Conservation (phyloP, 2,113 vertebrate species). For the Centrocercus urophasianus region DNA sequence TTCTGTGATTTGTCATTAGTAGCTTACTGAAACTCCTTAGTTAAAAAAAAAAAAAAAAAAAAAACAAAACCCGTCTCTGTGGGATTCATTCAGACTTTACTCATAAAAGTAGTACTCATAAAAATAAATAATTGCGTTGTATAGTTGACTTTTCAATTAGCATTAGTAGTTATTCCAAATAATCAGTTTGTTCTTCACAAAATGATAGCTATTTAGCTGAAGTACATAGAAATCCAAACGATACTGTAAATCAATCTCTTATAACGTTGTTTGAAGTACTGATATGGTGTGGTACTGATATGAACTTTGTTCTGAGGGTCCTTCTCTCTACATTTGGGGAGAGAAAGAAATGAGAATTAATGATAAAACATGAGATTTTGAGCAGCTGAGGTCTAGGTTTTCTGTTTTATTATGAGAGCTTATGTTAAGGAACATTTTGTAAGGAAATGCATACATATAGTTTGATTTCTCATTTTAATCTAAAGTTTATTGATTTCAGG, state of each 20-base stretch:
- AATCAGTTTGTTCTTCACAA: constrained; percentile 39
- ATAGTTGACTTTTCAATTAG: constrained; percentile 5
- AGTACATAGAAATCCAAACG: constrained; percentile 18
- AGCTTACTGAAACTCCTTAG: background rate
- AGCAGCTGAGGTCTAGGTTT: background rate
- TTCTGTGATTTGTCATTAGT: background rate
- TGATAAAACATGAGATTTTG: background rate
- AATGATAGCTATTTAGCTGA: constrained; percentile 40
- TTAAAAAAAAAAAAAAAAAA: background rate
- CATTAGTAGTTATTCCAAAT: background rate
- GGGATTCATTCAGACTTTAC: background rate
- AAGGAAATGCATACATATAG: background rate
- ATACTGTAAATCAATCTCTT: constrained; percentile 50
- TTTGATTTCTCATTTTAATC: constrained; percentile 15
- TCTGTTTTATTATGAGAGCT: background rate
- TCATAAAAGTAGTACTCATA: background rate
- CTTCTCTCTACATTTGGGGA: constrained; percentile 32
- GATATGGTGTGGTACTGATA: background rate
- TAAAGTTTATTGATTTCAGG: constrained; percentile 11
- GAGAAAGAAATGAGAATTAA: constrained; percentile 17
- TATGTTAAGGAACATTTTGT: background rate
- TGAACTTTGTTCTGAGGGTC: constrained; percentile 44
- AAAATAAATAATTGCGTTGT: background rate
- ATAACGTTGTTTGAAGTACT: constrained; percentile 60
- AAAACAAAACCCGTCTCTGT: background rate